Evolutionary conservation across 2,888 invertebrate species (phyloP).

Genomic region (Cecidostiba fungosa): DNA sequence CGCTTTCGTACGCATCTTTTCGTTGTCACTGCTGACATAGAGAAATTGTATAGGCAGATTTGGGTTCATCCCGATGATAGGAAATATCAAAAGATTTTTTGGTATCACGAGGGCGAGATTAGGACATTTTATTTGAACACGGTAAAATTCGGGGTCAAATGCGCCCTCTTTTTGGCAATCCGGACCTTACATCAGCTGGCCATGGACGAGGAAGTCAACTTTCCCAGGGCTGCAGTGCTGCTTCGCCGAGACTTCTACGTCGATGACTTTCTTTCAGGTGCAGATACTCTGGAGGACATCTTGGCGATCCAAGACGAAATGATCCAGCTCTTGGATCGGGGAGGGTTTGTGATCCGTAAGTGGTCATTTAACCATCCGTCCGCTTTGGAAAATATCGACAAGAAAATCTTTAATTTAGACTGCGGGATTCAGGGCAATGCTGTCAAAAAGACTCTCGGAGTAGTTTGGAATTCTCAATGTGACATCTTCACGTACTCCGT

Average conservation of each 20-base stretch:
- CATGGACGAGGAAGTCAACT: neutral
- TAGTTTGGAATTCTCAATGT: neutral
- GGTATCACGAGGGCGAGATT: neutral
- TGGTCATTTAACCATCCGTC: too few relatives aligned
- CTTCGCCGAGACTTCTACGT: constrained; percentile 22
- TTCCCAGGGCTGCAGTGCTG: neutral
- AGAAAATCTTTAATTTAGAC: neutral
- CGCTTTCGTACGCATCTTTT: constrained; percentile 2
- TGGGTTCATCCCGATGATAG: neutral
- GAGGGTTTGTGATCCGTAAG: neutral
- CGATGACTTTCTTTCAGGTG: neutral
- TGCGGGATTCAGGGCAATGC: neutral
- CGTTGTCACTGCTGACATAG: constrained; percentile 5
- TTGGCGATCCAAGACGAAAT: neutral
- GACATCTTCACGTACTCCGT: neutral
- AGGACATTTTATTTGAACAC: neutral
- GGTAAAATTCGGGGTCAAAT: neutral
- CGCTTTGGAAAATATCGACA: neutral
- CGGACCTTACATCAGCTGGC: constrained; percentile 21
- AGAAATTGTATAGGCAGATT: constrained; percentile 25
- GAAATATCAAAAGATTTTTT: constrained; percentile 10
- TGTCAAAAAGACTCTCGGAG: constrained; percentile 1
- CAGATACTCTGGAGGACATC: neutral
- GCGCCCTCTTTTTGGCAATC: neutral
- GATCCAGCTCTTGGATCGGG: constrained; percentile 9